These are phyloP conservation scores for Hyperoplus lanceolatus DNA, from an alignment of 2,797 vertebrate species.

Conservation along the genomic window DNA sequence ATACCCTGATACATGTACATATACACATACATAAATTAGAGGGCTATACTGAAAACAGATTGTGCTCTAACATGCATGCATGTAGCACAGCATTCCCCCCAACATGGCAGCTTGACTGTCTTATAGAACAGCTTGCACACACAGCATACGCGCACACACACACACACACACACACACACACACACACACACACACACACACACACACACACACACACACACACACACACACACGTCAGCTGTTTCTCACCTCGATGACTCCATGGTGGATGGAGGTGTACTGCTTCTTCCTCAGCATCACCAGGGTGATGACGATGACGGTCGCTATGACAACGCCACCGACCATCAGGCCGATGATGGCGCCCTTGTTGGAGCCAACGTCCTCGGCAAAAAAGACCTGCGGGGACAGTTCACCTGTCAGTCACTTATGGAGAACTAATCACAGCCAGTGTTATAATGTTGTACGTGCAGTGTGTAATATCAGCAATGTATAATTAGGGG, in stretches of 20 bases:
- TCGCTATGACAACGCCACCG: constrained; percentile 98
- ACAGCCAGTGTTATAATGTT: not conserved
- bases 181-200: constrained; percentile 16
- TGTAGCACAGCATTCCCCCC: too few species aligned
- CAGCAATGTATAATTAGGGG: too few species aligned
- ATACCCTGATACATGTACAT: not conserved
- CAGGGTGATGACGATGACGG: constrained; percentile 98
- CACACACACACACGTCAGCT: constrained; percentile 83
- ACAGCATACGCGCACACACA: not conserved
- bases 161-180: not conserved
- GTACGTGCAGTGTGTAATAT: too few species aligned
- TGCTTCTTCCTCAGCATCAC: constrained; percentile 99
- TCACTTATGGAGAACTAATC: not conserved
- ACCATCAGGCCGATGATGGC: constrained; percentile 99
- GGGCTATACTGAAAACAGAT: too few species aligned
- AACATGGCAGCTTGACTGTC: too few species aligned
- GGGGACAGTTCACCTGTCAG: constrained; percentile 12
- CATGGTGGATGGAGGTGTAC: constrained; percentile 98
- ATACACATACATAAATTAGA: not conserved
- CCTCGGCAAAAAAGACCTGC: constrained; percentile 97
- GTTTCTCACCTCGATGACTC: constrained; percentile 96
- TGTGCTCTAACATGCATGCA: too few species aligned
- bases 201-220: constrained; percentile 23
- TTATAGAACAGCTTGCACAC: too few species aligned
- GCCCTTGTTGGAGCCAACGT: constrained; percentile 97